Evolutionary conservation across 2,888 invertebrate genomes (phyloP), one percentile per base, ranked within the genome.

Genomic region (Amorpha juglandis): DNA sequence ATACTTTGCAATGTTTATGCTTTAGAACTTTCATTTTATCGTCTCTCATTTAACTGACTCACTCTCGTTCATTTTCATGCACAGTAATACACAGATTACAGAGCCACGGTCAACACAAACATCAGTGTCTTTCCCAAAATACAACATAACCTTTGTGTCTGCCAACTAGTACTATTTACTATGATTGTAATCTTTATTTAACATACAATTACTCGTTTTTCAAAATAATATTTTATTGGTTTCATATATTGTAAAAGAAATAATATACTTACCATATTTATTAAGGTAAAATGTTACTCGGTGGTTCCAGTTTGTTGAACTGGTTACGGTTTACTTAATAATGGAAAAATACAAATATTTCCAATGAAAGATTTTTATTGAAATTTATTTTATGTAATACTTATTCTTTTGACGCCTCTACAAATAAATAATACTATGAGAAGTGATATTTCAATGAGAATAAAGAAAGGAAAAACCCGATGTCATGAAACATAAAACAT

Each of bases 111-210:
- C 16, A 55, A 55, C 55, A 38, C 9, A 38, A 55, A 55, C 55
- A 55, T 55, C 55, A 55, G 55, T 55, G 55, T 38, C 38, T 55
- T 11, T 38, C 6, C 35, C n/a, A 35, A 35, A 55, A 55, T 55
- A 55, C 16, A 35, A 55, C 55, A 55, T 55, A 55, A 55, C 55
- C 55, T 55, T 55, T 16, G 55, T 55, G 55, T 38, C 55, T 11
- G 16, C 9, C 1, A 38, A 55, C 16, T 38, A 16, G n/a, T 33
- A 55, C n/a, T 16, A 3, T 27, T 27, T 27, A 4, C 51, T 35
- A 35, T n/a, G 4, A 52, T 27, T 27, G 52, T 27, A 52, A 55
- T 27, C 16, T n/a, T n/a, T 16, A 35, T 1, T 35, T 9, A 16
- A 38, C 3, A 55, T 14, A 16, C n/a, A n/a, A 35, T 38, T 35